These are phyloP conservation scores for Flabesymbios commensalis DNA, from an alignment of 2,888 invertebrate species.

Conservation along the genomic window DNA sequence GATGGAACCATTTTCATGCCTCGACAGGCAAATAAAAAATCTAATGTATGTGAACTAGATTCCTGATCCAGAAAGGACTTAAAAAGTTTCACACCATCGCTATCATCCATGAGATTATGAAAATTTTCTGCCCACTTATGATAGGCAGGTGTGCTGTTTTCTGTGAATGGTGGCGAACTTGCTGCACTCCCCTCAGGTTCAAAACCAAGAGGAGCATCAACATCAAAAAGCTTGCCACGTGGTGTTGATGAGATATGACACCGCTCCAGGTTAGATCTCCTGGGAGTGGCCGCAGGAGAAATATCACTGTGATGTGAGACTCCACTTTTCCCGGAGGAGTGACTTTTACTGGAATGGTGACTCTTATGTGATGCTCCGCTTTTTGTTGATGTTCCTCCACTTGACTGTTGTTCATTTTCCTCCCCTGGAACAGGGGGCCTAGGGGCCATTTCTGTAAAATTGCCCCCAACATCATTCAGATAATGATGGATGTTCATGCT, in stretches of 20 bases:
- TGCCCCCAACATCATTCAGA: slow-evolving; percentile 11
- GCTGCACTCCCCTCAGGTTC: slow-evolving; percentile 68
- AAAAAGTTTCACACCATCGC: slow-evolving; percentile 86
- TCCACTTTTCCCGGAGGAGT: slow-evolving; percentile 22
- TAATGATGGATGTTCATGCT: slow-evolving; percentile 3
- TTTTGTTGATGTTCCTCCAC: slow-evolving; percentile 54
- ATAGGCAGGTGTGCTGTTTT: slow-evolving; percentile 70
- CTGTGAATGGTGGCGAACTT: slow-evolving; percentile 59
- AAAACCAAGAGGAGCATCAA: slow-evolving; percentile 65
- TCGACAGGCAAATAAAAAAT: slow-evolving; percentile 82
- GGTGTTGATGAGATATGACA: slow-evolving; percentile 29
- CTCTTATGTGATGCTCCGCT: slow-evolving; percentile 56
- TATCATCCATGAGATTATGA: slow-evolving; percentile 81
- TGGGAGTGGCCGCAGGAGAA: slow-evolving; percentile 50
- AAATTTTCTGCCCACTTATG: slow-evolving; percentile 88
- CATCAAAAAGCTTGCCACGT: slow-evolving; percentile 30
- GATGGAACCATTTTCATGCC: slow-evolving; percentile 62
- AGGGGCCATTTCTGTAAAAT: slow-evolving; percentile 54
- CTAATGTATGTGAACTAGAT: slow-evolving; percentile 46
- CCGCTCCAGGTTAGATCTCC: slow-evolving; percentile 53
- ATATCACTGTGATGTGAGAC: slow-evolving; percentile 46
- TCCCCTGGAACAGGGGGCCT: slow-evolving; percentile 59
- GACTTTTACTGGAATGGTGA: slow-evolving; percentile 33
- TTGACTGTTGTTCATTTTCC: slow-evolving; percentile 57
- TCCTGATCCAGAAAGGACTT: slow-evolving; percentile 64